These are phyloP conservation scores for Chiridota heheva DNA, from an alignment of 35 echinoderm and acorn worm species.

Conservation along the genomic window DNA sequence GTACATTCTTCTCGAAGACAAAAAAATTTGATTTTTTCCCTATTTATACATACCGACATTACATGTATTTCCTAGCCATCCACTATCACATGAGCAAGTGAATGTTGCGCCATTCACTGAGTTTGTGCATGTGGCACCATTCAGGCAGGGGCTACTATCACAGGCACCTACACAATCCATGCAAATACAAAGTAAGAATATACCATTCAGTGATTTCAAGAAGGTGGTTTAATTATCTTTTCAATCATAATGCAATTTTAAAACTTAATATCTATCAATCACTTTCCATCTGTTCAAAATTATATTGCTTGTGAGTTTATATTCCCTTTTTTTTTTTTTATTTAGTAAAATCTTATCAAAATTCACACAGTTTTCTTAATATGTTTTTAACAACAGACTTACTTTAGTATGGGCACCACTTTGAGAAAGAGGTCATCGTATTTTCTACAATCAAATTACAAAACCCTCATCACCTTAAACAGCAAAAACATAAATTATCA, in stretches of 20 bases:
- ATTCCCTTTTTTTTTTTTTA: neutral
- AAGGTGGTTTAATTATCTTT: slow-evolving; percentile 41
- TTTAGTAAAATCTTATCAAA: neutral
- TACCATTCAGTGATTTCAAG: neutral
- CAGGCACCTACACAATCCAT: slow-evolving; percentile 32
- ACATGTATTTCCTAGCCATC: slow-evolving; percentile 49
- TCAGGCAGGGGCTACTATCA: slow-evolving; percentile 39
- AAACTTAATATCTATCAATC: neutral
- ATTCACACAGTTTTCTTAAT: too few species aligned
- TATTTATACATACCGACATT: neutral
- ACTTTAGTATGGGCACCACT: too few species aligned
- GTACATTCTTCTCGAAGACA: neutral
- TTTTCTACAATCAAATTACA: too few species aligned
- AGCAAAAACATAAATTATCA: too few species aligned
- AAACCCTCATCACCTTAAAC: too few species aligned
- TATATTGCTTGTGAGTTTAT: neutral
- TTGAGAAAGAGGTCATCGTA: too few species aligned
- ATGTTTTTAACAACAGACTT: too few species aligned
- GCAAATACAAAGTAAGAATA: slow-evolving; percentile 16
- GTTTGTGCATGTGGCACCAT: slow-evolving; percentile 36
- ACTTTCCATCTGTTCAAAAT: neutral
- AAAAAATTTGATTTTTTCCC: neutral
- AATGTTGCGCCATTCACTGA: neutral
- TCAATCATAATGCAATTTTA: neutral
- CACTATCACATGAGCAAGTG: slow-evolving; percentile 22